phyloP scores from a whole-genome alignment of 2,797 vertebrate genomes.

The Lithobates pipiens region DNA sequence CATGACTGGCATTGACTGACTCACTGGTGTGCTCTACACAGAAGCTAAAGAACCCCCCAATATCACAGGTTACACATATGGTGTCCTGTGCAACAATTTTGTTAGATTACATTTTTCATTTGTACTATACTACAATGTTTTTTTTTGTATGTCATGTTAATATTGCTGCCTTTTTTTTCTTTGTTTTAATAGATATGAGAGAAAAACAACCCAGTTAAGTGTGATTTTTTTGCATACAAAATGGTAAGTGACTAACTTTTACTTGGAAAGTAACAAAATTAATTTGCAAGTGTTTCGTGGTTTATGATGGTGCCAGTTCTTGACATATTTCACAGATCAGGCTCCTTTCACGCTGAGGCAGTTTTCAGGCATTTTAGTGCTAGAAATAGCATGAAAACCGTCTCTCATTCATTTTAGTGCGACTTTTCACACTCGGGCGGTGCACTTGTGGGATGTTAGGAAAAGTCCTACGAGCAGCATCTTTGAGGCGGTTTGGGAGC shows the following conservation, averaged over 20 bases:
- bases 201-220: slow-evolving; percentile 4
- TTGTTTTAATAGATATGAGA: slow-evolving; percentile 50
- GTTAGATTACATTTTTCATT: not conserved
- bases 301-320: not conserved
- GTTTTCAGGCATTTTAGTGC: too few relatives aligned
- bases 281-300: not conserved
- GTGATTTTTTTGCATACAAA: slow-evolving; percentile 24
- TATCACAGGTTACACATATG: too few relatives aligned
- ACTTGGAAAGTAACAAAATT: not conserved
- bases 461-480: too few relatives aligned
- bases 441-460: too few relatives aligned
- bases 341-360: too few relatives aligned
- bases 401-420: too few relatives aligned
- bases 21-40: too few relatives aligned
- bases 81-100: not conserved
- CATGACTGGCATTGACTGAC: too few relatives aligned
- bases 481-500: too few relatives aligned
- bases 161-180: not conserved
- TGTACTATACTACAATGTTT: not conserved
- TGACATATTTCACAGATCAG: not conserved
- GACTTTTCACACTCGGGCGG: too few relatives aligned
- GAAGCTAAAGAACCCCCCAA: too few relatives aligned
- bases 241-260: slow-evolving; percentile 46
- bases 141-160: not conserved
- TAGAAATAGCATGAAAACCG: too few relatives aligned